Conservation (phyloP, 2,888 invertebrate genomes). For the Nipponacmea schrenckii region DNA sequence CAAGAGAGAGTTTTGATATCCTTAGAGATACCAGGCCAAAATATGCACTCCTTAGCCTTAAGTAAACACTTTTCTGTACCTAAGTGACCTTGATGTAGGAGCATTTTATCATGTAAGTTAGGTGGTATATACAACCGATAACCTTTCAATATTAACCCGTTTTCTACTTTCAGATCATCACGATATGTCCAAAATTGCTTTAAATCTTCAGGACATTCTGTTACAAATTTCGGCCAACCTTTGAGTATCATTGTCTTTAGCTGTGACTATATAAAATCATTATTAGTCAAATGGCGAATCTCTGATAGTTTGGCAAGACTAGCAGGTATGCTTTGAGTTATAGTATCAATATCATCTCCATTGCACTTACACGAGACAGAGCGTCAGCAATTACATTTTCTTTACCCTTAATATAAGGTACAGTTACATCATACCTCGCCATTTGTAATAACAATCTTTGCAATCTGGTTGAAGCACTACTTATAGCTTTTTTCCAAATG, state of each 20-base stretch:
- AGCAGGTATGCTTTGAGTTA: background rate
- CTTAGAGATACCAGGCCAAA: background rate
- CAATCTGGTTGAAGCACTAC: conserved; percentile 21
- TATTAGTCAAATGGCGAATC: background rate
- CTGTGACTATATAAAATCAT: background rate
- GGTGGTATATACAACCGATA: background rate
- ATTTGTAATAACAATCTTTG: conserved; percentile 27
- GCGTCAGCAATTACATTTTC: conserved; percentile 24
- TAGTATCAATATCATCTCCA: too few relatives aligned
- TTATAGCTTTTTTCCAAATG: conserved; percentile 23
- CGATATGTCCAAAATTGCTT: background rate
- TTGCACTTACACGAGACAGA: background rate
- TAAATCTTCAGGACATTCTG: background rate
- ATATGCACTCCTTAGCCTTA: conserved; percentile 3
- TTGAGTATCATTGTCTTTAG: background rate
- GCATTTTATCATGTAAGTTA: background rate
- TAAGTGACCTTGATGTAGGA: conserved; percentile 10
- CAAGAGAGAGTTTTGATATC: background rate
- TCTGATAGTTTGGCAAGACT: background rate
- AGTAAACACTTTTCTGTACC: background rate
- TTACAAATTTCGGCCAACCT: background rate
- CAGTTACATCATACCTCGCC: conserved; percentile 26
- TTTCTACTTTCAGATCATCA: background rate
- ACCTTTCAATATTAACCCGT: background rate
- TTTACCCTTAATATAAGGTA: conserved; percentile 18